A percentile compares a stretch with the other conserved stretches of the same genome.
These are phyloP conservation scores for Drosophila kanapiae DNA, from an alignment of 1,140 invertebrate species.

Conservation along the genomic window DNA sequence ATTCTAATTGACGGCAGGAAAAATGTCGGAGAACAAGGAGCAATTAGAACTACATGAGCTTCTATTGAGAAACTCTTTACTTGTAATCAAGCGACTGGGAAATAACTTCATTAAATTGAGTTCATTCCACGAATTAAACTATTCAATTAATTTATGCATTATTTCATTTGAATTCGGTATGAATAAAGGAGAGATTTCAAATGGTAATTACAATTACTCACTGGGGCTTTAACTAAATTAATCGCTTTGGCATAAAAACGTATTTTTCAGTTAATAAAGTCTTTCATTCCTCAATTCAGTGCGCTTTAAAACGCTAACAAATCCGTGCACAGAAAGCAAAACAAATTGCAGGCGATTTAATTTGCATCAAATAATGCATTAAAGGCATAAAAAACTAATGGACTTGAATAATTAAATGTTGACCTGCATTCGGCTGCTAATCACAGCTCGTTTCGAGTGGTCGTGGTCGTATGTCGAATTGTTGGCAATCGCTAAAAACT, in stretches of 20 bases:
- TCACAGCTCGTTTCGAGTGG: conserved; percentile 17
- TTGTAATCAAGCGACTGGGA: background rate
- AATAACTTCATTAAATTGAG: conserved; percentile 3
- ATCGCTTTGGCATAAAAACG: conserved; percentile 1
- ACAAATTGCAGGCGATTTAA: conserved; percentile 36
- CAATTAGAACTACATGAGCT: background rate
- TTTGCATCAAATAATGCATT: conserved; percentile 39
- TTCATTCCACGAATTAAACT: conserved; percentile 3
- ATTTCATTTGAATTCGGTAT: background rate
- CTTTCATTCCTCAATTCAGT: background rate
- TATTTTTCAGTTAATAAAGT: conserved; percentile 24
- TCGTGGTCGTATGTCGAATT: conserved; percentile 2
- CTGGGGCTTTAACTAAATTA: conserved; percentile 20
- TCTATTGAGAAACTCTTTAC: background rate
- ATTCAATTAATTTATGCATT: conserved; percentile 9
- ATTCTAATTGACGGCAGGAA: conserved; percentile 28
- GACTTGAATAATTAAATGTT: conserved; percentile 47
- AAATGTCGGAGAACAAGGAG: conserved; percentile 1
- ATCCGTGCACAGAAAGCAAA: conserved; percentile 18
- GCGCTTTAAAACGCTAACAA: conserved; percentile 1
- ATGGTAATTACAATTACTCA: conserved; percentile 13
- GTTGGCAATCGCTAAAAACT: conserved; percentile 13
- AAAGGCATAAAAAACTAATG: conserved; percentile 45
- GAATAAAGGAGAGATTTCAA: background rate
- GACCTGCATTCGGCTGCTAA: conserved; percentile 44